Conservation (phyloP, 2,888 invertebrate species). For the Rhingia campestris region DNA sequence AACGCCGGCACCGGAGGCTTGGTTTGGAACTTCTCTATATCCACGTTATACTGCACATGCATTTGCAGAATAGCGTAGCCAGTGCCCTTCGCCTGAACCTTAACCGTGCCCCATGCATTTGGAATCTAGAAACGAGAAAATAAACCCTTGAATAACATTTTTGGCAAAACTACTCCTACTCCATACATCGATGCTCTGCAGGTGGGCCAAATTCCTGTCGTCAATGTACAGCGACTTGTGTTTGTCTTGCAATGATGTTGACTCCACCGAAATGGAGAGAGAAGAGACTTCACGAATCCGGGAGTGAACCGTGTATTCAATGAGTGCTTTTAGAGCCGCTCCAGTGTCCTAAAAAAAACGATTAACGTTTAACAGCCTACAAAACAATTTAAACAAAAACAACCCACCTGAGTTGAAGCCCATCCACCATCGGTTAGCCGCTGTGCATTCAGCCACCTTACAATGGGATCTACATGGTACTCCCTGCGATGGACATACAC, state of each 20-base stretch:
- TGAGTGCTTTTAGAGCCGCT: constrained; percentile 91
- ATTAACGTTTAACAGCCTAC: constrained; percentile 20
- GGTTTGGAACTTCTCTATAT: constrained; percentile 90
- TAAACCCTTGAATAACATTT: background rate
- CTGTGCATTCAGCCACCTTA: constrained; percentile 93
- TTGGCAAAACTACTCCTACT: background rate
- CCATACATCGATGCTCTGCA: constrained; percentile 88
- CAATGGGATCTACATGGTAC: constrained; percentile 89
- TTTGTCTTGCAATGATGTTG: constrained; percentile 88
- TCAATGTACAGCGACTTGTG: constrained; percentile 86
- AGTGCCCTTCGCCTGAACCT: constrained; percentile 93
- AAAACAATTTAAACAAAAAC: background rate
- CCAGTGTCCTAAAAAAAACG: constrained; percentile 88
- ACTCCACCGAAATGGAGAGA: constrained; percentile 89
- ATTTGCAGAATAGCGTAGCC: constrained; percentile 95
- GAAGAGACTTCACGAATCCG: constrained; percentile 91
- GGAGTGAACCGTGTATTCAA: constrained; percentile 91
- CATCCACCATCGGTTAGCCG: constrained; percentile 91
- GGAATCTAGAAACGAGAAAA: constrained; percentile 86
- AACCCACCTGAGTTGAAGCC: constrained; percentile 89
- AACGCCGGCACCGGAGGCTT: constrained; percentile 90
- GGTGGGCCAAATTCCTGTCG: constrained; percentile 88
- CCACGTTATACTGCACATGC: constrained; percentile 94
- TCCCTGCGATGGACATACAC: constrained; percentile 92
- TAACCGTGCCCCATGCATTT: constrained; percentile 94